phyloP scores from a whole-genome alignment of 2,113 vertebrate genomes.

The Salvelinus namaycush region DNA sequence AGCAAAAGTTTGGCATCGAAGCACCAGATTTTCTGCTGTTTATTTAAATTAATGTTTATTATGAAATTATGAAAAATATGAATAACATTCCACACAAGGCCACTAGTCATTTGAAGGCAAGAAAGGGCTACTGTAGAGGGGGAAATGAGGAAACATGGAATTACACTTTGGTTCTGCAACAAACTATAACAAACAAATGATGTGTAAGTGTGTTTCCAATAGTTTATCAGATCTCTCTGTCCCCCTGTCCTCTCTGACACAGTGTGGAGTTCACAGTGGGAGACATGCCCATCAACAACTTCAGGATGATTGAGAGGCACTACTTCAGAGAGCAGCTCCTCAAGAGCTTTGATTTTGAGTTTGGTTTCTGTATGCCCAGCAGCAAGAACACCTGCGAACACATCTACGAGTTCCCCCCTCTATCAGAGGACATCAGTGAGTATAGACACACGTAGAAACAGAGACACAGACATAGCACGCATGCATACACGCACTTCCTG shows the following conservation, averaged over 20 bases:
- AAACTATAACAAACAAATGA: too few relatives aligned
- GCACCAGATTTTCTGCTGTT: too few relatives aligned
- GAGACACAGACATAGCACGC: neutral
- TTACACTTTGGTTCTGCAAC: neutral
- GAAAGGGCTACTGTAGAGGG: too few relatives aligned
- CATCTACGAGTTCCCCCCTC: constrained; percentile 96
- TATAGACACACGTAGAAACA: constrained; percentile 6
- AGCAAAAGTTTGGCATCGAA: too few relatives aligned
- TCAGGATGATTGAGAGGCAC: constrained; percentile 98
- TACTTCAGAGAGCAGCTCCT: constrained; percentile 94
- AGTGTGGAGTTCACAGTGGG: constrained; percentile 99
- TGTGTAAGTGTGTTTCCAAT: too few relatives aligned
- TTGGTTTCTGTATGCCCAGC: constrained; percentile 98
- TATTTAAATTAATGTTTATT: too few relatives aligned
- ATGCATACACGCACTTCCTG: neutral
- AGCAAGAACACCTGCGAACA: constrained; percentile 98
- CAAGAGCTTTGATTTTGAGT: constrained; percentile 98
- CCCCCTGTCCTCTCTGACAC: constrained; percentile 29
- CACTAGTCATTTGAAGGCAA: too few relatives aligned
- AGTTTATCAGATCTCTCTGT: neutral
- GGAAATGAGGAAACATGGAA: too few relatives aligned
- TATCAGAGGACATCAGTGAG: constrained; percentile 96
- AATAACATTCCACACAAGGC: too few relatives aligned
- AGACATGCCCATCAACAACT: constrained; percentile 94
- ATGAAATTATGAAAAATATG: too few relatives aligned